Base-by-base conservation (phyloP, 2,888 invertebrate genomes). In the Drosophila paramelanica region DNA sequence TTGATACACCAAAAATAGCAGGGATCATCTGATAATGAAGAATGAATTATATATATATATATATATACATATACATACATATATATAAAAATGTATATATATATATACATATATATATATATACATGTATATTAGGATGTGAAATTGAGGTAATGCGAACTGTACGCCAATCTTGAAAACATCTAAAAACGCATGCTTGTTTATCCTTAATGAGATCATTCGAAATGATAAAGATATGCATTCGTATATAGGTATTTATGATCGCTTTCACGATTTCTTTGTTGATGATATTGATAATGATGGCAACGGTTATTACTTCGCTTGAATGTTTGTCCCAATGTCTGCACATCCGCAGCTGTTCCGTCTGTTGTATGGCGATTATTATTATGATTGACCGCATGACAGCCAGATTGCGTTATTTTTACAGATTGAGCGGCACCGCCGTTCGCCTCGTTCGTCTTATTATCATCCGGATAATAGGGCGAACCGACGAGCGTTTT, bases 401-500 rank as follows among this genome's bases (percentile, higher is more conserved):
- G 46, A 5, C 39, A 47, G 39, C 39, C 67, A 5, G 38, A 27
- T 27, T 56, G 55, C 17, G 47, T 43, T 25, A 39, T 23, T 38
- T 64, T 52, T 25, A 45, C 46, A 10, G 46, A n/a, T 51, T 45
- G 46, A 42, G 42, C 36, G 31, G 45, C 45, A 47, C 39, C 51
- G 25, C 65, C 77, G 45, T 62, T 71, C 43, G 59, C 31, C 56
- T 71, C 65, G 42, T 49, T 74, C 52, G 50, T 20, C 41, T 60
- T 73, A 46, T 49, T 45, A 17, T 80, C 66, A 25, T 87, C 71
- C 10, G 38, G 45, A 67, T 55, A 80, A 55, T 71, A 81, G 8
- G 57, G 73, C 10, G 71, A 65, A 25, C 89, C 89, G 33, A 84
- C 73, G n/a, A 80, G 61, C 5, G 83, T 81, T 6, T 79, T 83